These are phyloP conservation scores for Papilio helenus DNA, from an alignment of 1,140 invertebrate species.

Conservation along the genomic window DNA sequence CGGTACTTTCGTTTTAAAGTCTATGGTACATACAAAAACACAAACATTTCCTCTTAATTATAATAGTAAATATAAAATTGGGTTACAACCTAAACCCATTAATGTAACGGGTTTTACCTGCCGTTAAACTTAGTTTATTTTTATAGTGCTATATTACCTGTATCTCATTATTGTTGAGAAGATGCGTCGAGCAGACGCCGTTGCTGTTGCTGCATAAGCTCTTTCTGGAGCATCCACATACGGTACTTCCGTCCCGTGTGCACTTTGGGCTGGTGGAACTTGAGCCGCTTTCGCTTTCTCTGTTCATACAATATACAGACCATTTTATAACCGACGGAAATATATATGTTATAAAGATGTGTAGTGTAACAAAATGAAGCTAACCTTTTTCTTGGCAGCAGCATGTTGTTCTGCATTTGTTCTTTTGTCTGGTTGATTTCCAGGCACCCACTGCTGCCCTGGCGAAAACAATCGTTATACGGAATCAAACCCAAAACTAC, in stretches of 20 bases:
- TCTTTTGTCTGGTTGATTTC: constrained; percentile 81
- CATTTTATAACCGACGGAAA: constrained; percentile 7
- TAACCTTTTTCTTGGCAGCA: constrained; percentile 88
- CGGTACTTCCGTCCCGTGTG: constrained; percentile 87
- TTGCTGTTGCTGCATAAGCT: constrained; percentile 76
- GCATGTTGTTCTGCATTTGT: constrained; percentile 85
- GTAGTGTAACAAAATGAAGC: neutral
- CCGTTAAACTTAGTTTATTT: no score
- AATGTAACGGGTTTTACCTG: no score
- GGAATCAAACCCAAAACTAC: constrained; percentile 74
- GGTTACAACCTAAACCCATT: no score
- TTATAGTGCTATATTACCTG: constrained; percentile 63
- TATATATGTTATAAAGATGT: neutral
- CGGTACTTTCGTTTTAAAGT: no score
- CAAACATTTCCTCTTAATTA: no score
- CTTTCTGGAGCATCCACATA: constrained; percentile 85
- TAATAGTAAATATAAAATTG: no score
- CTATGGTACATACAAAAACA: no score
- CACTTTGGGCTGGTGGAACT: constrained; percentile 91
- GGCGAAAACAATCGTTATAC: constrained; percentile 86
- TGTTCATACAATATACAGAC: constrained; percentile 64
- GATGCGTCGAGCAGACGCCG: constrained; percentile 71
- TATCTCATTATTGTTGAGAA: constrained; percentile 76
- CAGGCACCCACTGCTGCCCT: constrained; percentile 91
- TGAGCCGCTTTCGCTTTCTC: constrained; percentile 90